Conservation (phyloP, 2,888 invertebrate genomes). For the Tiliacea aurago region DNA sequence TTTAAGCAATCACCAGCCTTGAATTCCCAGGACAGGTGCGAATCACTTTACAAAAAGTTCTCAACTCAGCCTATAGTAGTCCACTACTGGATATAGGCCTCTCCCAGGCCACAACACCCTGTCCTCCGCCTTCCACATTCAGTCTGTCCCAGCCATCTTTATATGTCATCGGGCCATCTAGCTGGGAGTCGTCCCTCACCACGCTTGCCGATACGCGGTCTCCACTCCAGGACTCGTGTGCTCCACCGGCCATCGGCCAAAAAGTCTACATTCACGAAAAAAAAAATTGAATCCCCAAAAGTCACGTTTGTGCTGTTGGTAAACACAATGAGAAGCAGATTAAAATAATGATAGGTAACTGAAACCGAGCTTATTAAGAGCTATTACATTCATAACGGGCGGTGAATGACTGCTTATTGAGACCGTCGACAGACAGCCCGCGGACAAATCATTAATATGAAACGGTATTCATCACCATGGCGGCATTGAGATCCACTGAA, state of each 20-base stretch:
- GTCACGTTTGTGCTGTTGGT: not conserved
- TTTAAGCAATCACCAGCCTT: not conserved
- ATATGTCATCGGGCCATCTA: too few relatives aligned
- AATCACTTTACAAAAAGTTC: not conserved
- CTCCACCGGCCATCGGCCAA: too few relatives aligned
- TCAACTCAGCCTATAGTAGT: too few relatives aligned
- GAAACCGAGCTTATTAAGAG: slow-evolving; percentile 70
- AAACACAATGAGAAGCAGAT: slow-evolving; percentile 24
- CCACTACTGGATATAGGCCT: too few relatives aligned
- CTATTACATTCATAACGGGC: slow-evolving; percentile 72
- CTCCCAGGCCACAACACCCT: too few relatives aligned
- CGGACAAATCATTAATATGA: slow-evolving; percentile 86
- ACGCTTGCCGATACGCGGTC: too few relatives aligned
- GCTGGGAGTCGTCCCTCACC: too few relatives aligned
- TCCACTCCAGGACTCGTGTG: too few relatives aligned
- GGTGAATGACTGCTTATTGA: slow-evolving; percentile 67
- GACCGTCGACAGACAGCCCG: slow-evolving; percentile 75
- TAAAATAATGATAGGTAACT: slow-evolving; percentile 58
- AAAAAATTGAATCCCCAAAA: not conserved
- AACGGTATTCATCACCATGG: slow-evolving; percentile 86
- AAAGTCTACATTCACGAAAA: not conserved
- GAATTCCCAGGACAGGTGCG: not conserved
- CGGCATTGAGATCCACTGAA: slow-evolving; percentile 83
- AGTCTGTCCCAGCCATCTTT: too few relatives aligned
- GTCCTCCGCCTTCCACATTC: too few relatives aligned